Percentiles rank a stretch among this genome's conserved stretches.
Conservation (phyloP, 2,888 invertebrate genomes). For the Drosophila macrothrix region DNA sequence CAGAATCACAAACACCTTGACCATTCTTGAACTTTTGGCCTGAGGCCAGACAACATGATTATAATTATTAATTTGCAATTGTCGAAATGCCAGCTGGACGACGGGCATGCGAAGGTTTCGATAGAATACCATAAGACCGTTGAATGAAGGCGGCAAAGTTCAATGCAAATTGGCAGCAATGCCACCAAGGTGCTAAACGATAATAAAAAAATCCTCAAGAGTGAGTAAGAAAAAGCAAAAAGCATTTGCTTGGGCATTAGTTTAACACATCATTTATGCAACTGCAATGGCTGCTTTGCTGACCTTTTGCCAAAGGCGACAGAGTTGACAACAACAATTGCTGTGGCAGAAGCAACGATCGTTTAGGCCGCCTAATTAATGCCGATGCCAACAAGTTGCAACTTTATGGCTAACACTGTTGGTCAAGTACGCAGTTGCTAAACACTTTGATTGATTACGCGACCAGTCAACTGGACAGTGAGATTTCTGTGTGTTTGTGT, state of each 20-base stretch:
- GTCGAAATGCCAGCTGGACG: constrained; percentile 49
- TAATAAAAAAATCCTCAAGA: constrained; percentile 21
- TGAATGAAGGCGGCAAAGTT: constrained; percentile 65
- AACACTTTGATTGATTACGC: constrained; percentile 58
- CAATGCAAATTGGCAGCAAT: constrained; percentile 63
- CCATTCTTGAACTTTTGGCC: constrained; percentile 56
- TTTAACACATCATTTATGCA: constrained; percentile 72
- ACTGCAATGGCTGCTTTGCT: constrained; percentile 59
- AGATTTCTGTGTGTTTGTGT: constrained; percentile 17
- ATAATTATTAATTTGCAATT: constrained; percentile 70
- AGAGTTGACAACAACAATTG: constrained; percentile 32
- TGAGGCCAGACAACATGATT: constrained; percentile 33
- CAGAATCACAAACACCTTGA: constrained; percentile 39
- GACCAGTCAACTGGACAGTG: constrained; percentile 36
- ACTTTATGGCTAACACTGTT: constrained; percentile 58
- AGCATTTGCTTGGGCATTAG: constrained; percentile 53
- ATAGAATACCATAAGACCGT: constrained; percentile 50
- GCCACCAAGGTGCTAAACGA: constrained; percentile 26
- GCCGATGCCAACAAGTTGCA: constrained; percentile 64
- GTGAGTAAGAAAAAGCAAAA: constrained; percentile 22
- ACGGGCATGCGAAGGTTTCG: constrained; percentile 38
- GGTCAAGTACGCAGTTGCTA: constrained; percentile 56
- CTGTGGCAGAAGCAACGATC: constrained; percentile 35
- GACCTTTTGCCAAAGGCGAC: constrained; percentile 64
- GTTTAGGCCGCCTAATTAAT: constrained; percentile 65